A percentile compares a stretch with the other conserved stretches of the same genome.
Conservation (phyloP, 2,888 invertebrate genomes). For the Eudasyphora cyanicolor region DNA sequence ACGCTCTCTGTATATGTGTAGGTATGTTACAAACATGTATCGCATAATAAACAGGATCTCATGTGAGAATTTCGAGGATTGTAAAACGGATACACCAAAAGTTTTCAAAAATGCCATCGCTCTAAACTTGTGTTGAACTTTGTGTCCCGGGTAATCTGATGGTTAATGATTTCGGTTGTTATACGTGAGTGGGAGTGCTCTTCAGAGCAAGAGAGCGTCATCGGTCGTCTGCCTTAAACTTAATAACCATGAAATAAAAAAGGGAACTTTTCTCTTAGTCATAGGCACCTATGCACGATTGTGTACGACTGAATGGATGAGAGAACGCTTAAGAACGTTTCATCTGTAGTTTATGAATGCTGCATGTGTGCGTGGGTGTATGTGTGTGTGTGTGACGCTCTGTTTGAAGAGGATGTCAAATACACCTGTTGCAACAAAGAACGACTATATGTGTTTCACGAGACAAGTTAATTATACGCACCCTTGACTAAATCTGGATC, state of each 20-base stretch:
- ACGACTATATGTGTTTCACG: neutral
- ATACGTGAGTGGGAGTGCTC: neutral
- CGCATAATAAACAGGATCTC: neutral
- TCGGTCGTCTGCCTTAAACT: neutral
- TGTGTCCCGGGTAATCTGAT: neutral
- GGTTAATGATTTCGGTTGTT: neutral
- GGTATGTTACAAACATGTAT: neutral
- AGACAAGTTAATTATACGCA: slow-evolving; percentile 27
- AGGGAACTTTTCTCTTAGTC: neutral
- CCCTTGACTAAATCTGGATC: neutral
- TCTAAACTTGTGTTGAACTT: neutral
- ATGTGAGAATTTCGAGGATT: neutral
- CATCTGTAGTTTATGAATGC: neutral
- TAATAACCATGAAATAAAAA: too few species aligned
- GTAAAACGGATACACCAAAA: neutral
- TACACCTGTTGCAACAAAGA: slow-evolving; percentile 46
- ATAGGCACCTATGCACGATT: neutral
- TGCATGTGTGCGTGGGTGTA: too few species aligned
- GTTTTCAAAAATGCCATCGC: neutral
- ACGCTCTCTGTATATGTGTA: neutral
- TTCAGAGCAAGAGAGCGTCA: neutral
- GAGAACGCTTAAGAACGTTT: neutral
- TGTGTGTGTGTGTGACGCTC: neutral
- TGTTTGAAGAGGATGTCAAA: slow-evolving; percentile 36
- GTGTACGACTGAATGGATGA: neutral